These are phyloP conservation scores for Lithobates pipiens DNA, from an alignment of 2,797 vertebrate species.

Conservation along the genomic window DNA sequence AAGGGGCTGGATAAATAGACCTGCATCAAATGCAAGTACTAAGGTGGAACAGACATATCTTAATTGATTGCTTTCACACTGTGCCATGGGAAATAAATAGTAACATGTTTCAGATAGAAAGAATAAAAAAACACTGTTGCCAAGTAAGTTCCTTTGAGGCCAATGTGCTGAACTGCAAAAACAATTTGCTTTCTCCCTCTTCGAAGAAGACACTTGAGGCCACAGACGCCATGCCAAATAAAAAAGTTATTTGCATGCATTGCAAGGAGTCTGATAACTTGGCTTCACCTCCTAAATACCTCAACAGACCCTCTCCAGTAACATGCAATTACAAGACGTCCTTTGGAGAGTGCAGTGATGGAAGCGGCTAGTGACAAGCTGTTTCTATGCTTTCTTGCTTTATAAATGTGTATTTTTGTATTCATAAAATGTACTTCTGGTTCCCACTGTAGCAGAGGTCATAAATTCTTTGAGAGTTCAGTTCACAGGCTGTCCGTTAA, in stretches of 20 bases:
- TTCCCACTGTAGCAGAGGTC: constrained; percentile 35
- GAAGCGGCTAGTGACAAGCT: constrained; percentile 22
- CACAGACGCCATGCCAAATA: constrained; percentile 33
- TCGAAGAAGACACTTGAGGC: constrained; percentile 39
- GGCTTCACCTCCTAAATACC: constrained; percentile 27
- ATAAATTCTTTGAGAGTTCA: constrained; percentile 42
- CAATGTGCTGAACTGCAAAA: constrained; percentile 35
- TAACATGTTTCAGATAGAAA: constrained; percentile 39
- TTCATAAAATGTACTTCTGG: constrained; percentile 24
- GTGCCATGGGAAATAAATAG: constrained; percentile 52
- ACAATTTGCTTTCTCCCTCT: constrained; percentile 37
- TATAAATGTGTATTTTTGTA: constrained; percentile 39
- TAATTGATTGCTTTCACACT: constrained; percentile 48
- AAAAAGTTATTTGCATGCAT: constrained; percentile 22
- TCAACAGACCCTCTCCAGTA: constrained; percentile 14
- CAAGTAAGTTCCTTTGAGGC: constrained; percentile 28
- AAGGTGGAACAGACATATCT: constrained; percentile 35
- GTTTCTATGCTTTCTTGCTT: constrained; percentile 20
- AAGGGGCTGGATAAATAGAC: constrained; percentile 35
- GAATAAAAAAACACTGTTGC: constrained; percentile 20
- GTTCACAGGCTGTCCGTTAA: constrained; percentile 32
- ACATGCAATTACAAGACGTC: constrained; percentile 5
- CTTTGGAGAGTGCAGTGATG: constrained; percentile 9
- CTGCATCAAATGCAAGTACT: constrained; percentile 32
- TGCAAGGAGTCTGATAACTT: constrained; percentile 14